Percentiles rank a stretch among this genome's conserved stretches.
phyloP scores from a whole-genome alignment of 2,113 vertebrate species.

The Calyptomena viridis region DNA sequence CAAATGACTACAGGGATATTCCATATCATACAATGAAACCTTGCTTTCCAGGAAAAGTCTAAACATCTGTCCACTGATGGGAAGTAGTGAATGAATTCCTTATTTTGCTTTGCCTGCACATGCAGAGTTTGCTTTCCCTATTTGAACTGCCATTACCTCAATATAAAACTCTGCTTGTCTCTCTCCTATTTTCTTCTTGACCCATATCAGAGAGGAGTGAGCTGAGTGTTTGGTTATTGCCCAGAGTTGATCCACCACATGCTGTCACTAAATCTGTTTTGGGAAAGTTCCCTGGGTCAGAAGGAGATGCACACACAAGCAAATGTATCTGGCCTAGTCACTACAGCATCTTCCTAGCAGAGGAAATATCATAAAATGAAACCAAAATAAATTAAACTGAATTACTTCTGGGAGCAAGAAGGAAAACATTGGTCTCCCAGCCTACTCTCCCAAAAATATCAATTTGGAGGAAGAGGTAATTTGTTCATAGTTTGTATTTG shows the following conservation, averaged over 20 bases:
- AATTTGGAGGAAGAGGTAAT: not conserved
- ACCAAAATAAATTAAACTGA: not conserved
- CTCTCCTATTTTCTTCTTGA: not conserved
- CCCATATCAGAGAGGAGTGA: not conserved
- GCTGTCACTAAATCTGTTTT: not conserved
- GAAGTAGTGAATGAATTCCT: not conserved
- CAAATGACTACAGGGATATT: not conserved
- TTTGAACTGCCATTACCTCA: not conserved
- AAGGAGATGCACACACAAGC: not conserved
- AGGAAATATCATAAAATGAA: not conserved
- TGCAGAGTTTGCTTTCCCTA: not conserved
- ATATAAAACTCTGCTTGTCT: not conserved
- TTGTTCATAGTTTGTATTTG: not conserved
- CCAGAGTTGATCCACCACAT: not conserved
- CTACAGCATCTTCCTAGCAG: not conserved
- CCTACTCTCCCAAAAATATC: not conserved
- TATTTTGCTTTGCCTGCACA: not conserved
- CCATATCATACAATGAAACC: not conserved
- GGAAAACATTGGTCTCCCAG: not conserved
- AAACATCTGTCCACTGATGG: not conserved
- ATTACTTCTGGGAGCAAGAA: not conserved
- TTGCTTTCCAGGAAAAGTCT: not conserved
- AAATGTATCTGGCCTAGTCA: not conserved
- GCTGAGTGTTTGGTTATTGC: not conserved
- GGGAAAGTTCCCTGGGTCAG: not conserved